phyloP scores from a whole-genome alignment of 2,113 vertebrate genomes.

The Amphiprion ocellaris region DNA sequence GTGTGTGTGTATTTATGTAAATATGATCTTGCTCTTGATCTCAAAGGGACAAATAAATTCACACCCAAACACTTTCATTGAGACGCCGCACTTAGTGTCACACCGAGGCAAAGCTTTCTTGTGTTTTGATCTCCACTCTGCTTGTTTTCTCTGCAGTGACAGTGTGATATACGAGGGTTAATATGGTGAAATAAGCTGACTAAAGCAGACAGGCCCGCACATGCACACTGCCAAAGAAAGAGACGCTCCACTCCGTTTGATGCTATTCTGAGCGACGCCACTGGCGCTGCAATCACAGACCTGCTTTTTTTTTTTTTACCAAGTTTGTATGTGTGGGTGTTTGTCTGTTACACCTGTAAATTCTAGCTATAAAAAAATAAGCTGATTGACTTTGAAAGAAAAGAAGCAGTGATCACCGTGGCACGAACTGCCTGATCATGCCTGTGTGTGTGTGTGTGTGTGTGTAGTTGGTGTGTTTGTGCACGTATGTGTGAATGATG shows the following conservation, averaged over 20 bases:
- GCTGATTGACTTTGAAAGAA: slow-evolving; percentile 29
- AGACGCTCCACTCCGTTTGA: slow-evolving; percentile 60
- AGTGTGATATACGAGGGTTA: slow-evolving; percentile 72
- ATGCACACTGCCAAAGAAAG: slow-evolving; percentile 43
- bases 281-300: slow-evolving; percentile 53
- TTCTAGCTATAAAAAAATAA: slow-evolving; percentile 15
- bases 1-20: too few species aligned
- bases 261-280: slow-evolving; percentile 66
- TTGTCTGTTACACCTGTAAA: slow-evolving; percentile 40
- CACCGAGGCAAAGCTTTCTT: slow-evolving; percentile 34
- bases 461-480: slow-evolving; percentile 13
- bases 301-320: slow-evolving; percentile 20
- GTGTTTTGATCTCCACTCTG: slow-evolving; percentile 46
- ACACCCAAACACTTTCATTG: slow-evolving; percentile 16
- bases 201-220: slow-evolving; percentile 65
- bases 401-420: slow-evolving; percentile 9
- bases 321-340: slow-evolving; percentile 7
- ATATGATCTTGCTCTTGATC: not conserved
- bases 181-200: slow-evolving; percentile 64
- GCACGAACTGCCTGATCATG: slow-evolving; percentile 5
- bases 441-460: slow-evolving; percentile 23
- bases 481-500: slow-evolving; percentile 28
- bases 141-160: slow-evolving; percentile 65
- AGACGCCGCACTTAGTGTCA: not conserved
- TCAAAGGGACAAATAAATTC: not conserved